Percentiles rank a stretch among this genome's conserved stretches.
Conservation (phyloP, 1,140 invertebrate species). For the Heliconius congener region DNA sequence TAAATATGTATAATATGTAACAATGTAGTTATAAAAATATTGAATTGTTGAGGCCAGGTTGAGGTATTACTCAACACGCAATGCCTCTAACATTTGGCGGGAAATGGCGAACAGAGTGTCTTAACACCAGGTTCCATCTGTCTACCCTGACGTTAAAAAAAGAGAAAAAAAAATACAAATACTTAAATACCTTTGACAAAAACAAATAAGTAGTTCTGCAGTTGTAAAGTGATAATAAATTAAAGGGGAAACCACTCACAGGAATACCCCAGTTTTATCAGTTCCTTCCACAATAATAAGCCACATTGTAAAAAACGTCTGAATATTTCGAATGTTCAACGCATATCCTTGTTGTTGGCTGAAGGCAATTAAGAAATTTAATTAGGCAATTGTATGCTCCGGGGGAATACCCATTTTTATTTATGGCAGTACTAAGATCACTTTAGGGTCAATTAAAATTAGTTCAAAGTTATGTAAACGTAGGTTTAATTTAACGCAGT, state of each 20-base stretch:
- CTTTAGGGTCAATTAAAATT: too few relatives aligned
- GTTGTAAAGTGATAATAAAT: too few relatives aligned
- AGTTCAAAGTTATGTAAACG: too few relatives aligned
- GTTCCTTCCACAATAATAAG: not conserved
- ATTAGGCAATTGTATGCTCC: not conserved
- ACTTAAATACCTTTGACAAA: too few relatives aligned
- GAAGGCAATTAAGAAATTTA: not conserved
- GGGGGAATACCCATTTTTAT: not conserved
- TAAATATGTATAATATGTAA: too few relatives aligned
- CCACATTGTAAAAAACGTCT: not conserved
- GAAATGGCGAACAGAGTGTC: not conserved
- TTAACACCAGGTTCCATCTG: not conserved
- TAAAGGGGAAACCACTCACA: too few relatives aligned
- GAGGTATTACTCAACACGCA: not conserved
- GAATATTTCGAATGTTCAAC: not conserved
- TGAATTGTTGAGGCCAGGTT: too few relatives aligned
- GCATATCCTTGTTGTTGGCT: not conserved
- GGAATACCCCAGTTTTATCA: not conserved
- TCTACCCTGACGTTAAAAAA: too few relatives aligned
- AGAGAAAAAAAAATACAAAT: not conserved
- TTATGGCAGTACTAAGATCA: not conserved
- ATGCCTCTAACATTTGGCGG: not conserved
- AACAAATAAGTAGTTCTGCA: too few relatives aligned
- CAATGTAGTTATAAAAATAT: too few relatives aligned
- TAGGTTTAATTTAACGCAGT: too few relatives aligned